Base-by-base conservation (phyloP, 2,113 vertebrate species). In the Copsychus sechellarum region DNA sequence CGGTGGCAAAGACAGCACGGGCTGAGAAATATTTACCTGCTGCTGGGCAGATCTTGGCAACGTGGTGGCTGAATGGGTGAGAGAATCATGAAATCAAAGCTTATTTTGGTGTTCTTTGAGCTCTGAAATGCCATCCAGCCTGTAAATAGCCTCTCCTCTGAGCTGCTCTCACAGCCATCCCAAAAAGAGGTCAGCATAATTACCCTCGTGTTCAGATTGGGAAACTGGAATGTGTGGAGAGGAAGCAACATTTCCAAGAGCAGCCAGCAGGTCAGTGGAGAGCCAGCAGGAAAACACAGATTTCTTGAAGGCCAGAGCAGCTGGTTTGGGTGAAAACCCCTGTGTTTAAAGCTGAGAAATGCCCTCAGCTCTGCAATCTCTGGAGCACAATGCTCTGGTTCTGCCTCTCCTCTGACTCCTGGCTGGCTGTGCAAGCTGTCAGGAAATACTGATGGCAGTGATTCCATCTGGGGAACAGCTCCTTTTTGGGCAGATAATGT, bases 101-200 rank as follows among this genome's bases (percentile, higher is more conserved):
- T 29, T 9, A 5, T 90, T 86, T 62, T 15, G 77, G 56, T 57
- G 47, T 19, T 74, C 78, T 51, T 4, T 54, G 74, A 24, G 71
- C 51, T 77, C 40, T 73, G 47, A 66, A 71, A 67, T 40, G n/a
- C 34, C 43, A 48, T 4, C 62, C 66, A 62, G 42, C 57, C 58
- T 1, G 13, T 70, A 62, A 83, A 22, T 24, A 83, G 28, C 76
- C 36, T 88, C 86, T 83, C 29, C 51, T 82, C 12, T 33, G 47
- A 69, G 85, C 28, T 86, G 88, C 61, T 90, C 90, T 93, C 67
- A 88, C 11, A 81, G 85, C 81, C 92, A 42, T 88, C 79, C 76
- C 92, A 4, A 93, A 96, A 95, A 90, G 76, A 96, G 95, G 88
- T 92, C 94, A 88, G 25, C 29, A 47, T 86, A 91, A 95, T 97